A percentile compares a stretch with the other conserved stretches of the same genome.
Evolutionary conservation across 2,113 vertebrate species (phyloP).

Genomic region (Spheniscus mendiculus): DNA sequence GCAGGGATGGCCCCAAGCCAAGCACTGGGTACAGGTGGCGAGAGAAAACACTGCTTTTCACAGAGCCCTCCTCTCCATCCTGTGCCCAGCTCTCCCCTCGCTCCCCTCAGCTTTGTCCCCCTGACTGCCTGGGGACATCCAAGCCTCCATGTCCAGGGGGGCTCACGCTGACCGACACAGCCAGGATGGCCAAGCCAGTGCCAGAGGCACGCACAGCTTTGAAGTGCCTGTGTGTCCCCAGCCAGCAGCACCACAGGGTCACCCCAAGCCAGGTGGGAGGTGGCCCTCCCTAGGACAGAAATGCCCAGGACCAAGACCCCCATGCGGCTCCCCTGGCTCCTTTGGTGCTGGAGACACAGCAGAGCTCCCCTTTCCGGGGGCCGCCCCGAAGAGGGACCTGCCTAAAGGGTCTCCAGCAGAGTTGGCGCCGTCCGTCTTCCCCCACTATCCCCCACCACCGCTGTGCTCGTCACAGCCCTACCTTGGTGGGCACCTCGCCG

Average conservation of each 20-base stretch:
- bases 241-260: fast-evolving
- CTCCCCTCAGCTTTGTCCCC: background rate
- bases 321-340: background rate
- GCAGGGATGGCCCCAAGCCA: background rate
- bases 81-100: background rate
- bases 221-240: background rate
- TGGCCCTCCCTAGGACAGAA: background rate
- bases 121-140: background rate
- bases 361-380: background rate
- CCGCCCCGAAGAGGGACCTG: background rate
- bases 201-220: background rate
- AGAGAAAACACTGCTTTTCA: background rate
- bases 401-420: background rate
- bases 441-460: fast-evolving
- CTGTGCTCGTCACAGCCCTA: background rate
- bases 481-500: background rate
- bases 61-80: background rate
- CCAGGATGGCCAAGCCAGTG: background rate
- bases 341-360: background rate
- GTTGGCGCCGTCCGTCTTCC: fast-evolving
- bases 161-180: fast-evolving
- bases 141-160: background rate
- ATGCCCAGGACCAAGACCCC: background rate
- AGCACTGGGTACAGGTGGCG: background rate
- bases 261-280: fast-evolving